Conservation (phyloP, 2,797 vertebrate genomes). For the Lagocephalus sceleratus region DNA sequence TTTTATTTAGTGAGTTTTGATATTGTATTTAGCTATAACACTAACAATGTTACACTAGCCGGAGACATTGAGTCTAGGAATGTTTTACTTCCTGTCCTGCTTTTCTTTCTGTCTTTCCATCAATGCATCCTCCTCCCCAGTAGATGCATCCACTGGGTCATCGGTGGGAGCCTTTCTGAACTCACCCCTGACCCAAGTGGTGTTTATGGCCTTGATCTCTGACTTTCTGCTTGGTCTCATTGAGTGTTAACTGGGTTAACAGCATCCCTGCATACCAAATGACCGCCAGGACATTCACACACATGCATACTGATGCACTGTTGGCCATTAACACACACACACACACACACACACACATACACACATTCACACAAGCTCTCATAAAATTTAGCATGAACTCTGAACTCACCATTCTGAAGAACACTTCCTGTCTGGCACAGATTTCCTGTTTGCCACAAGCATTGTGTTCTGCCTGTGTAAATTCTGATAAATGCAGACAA, state of each 20-base stretch:
- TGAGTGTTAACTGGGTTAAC: conserved; percentile 45
- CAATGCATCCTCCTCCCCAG: conserved; percentile 22
- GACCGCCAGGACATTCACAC: conserved; percentile 11
- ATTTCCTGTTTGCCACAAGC: conserved; percentile 60
- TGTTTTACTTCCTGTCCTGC: conserved; percentile 47
- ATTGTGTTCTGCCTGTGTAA: conserved; percentile 11
- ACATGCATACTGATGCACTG: conserved; percentile 5
- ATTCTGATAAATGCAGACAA: conserved; percentile 39
- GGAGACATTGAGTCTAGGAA: conserved; percentile 46
- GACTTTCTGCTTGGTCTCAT: conserved; percentile 25
- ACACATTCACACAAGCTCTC: conserved; percentile 12
- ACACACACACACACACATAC: conserved; percentile 19
- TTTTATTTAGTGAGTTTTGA: conserved; percentile 27
- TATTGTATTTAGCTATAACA: conserved; percentile 39
- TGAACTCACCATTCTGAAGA: conserved; percentile 48
- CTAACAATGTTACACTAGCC: conserved; percentile 35
- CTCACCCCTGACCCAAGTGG: conserved; percentile 30
- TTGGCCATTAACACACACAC: neutral
- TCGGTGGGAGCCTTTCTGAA: conserved; percentile 28
- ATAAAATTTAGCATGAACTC: conserved; percentile 32
- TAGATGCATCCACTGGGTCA: conserved; percentile 4
- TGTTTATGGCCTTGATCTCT: conserved; percentile 33
- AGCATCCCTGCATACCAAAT: conserved; percentile 24
- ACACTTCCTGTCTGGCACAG: conserved; percentile 54
- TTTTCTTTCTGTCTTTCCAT: conserved; percentile 31